phyloP scores from a whole-genome alignment of 2,113 vertebrate species.

The Phoenicopterus ruber region DNA sequence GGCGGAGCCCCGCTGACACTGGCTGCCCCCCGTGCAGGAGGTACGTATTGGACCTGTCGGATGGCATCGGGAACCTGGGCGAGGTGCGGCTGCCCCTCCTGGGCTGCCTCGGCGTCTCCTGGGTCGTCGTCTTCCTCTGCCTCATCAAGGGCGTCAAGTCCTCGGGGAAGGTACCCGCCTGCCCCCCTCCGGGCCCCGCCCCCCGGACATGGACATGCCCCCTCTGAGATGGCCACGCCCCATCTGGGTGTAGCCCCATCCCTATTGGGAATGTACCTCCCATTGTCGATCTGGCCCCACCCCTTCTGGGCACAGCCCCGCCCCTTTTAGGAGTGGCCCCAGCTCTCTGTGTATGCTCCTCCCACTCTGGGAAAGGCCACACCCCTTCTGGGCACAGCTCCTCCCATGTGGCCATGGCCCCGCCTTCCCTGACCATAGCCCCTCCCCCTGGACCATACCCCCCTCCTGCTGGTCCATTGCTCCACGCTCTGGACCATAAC shows the following conservation, averaged over 20 bases:
- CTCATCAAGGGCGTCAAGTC: slow-evolving; percentile 97
- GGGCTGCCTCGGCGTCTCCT: slow-evolving; percentile 91
- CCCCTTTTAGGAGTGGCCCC: not conserved
- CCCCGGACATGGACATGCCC: no score
- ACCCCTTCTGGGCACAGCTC: not conserved
- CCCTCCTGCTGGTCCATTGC: not conserved
- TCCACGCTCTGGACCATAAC: no score
- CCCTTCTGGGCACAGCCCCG: not conserved
- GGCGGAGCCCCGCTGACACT: rapidly evolving
- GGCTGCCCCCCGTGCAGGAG: slow-evolving; percentile 67
- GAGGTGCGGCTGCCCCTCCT: slow-evolving; percentile 91
- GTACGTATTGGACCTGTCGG: slow-evolving; percentile 90
- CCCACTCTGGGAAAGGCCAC: not conserved
- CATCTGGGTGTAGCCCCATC: not conserved
- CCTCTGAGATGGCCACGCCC: not conserved
- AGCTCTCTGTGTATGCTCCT: not conserved
- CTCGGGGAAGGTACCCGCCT: slow-evolving; percentile 88
- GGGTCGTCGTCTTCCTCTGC: slow-evolving; percentile 97
- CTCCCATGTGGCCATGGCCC: not conserved
- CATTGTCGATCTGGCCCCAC: rapidly evolving
- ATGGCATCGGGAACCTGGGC: slow-evolving; percentile 92
- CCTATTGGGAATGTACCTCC: not conserved
- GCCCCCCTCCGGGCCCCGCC: no score
- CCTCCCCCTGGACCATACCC: not conserved
- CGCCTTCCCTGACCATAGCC: not conserved